Conservation (phyloP, 1,140 invertebrate genomes). For the Pemphigus obesinymphae region DNA sequence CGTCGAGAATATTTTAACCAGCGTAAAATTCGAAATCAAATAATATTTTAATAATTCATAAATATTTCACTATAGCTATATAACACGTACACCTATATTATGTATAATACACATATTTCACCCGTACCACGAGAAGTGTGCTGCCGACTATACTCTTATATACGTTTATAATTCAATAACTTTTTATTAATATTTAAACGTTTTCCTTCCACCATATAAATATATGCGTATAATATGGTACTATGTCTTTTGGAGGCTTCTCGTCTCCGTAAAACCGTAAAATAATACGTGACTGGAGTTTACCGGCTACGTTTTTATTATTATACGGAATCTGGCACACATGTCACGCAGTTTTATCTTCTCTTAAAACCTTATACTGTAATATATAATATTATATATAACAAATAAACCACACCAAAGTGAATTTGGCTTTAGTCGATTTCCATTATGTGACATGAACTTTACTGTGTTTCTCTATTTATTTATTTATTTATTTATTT, state of each 20-base stretch:
- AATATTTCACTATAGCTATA: background rate
- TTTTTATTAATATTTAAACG: conserved; percentile 26
- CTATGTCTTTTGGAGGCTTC: background rate
- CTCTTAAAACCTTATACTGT: conserved; percentile 3
- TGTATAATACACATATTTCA: background rate
- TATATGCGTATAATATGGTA: no score
- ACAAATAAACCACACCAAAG: background rate
- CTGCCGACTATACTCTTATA: background rate
- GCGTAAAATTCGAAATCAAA: no score
- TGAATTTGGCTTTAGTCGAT: conserved; percentile 21
- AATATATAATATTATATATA: background rate
- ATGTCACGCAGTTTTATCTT: conserved; percentile 31
- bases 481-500: background rate
- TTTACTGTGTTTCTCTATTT: background rate
- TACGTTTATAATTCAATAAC: conserved; percentile 17
- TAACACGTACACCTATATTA: no score
- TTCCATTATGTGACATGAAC: conserved; percentile 5
- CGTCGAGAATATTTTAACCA: no score
- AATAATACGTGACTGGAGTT: conserved; percentile 36
- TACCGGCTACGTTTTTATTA: background rate
- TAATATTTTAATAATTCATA: background rate
- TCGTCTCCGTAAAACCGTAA: background rate
- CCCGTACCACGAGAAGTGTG: background rate
- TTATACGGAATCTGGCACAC: conserved; percentile 32
- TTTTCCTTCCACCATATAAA: no score